These are phyloP conservation scores for Paramormyrops hopkinsi DNA, from an alignment of 2,797 vertebrate species.

Conservation along the genomic window DNA sequence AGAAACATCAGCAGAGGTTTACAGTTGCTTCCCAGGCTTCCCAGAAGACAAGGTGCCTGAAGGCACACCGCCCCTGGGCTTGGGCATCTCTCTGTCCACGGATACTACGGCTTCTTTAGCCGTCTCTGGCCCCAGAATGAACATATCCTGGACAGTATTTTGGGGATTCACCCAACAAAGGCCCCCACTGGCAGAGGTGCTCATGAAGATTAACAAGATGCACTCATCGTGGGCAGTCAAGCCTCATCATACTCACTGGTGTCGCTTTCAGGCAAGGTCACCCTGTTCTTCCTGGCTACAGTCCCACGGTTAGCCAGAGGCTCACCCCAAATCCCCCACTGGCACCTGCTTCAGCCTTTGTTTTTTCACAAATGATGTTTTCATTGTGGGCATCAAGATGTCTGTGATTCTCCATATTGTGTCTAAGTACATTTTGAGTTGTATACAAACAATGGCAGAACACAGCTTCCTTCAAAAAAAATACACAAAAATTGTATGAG, in stretches of 20 bases:
- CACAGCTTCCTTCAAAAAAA: background rate
- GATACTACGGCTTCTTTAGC: background rate
- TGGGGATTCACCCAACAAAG: background rate
- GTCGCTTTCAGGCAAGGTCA: background rate
- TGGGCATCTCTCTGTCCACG: background rate
- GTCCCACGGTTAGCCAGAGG: background rate
- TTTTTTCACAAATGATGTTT: background rate
- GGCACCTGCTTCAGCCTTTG: background rate
- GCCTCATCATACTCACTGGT: background rate
- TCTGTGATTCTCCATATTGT: background rate
- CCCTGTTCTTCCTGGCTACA: background rate
- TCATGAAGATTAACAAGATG: background rate
- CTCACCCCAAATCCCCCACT: background rate
- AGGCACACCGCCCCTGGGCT: background rate
- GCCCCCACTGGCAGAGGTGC: background rate
- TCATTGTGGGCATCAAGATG: background rate
- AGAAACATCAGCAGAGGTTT: background rate
- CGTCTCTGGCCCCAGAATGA: background rate
- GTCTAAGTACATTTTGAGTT: background rate
- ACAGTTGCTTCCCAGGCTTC: background rate
- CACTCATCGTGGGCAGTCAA: background rate
- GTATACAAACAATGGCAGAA: background rate
- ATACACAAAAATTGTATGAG: background rate
- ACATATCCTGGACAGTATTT: background rate
- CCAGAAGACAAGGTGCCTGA: background rate